Percentiles rank a stretch among this genome's conserved stretches.
These are phyloP conservation scores for Dryobates pubescens DNA, from an alignment of 2,797 vertebrate genomes.

Conservation along the genomic window DNA sequence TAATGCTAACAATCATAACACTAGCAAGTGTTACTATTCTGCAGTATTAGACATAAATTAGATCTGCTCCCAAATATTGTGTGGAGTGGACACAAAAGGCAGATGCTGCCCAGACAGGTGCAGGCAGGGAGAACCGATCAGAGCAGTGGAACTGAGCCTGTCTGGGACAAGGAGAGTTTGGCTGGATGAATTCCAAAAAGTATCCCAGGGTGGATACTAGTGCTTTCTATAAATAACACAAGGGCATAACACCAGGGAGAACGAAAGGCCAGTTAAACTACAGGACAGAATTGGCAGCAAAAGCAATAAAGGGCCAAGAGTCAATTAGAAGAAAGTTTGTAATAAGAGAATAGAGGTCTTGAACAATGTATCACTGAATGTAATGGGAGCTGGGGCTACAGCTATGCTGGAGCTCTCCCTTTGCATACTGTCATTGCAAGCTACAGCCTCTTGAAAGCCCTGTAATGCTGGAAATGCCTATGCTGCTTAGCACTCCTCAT, in stretches of 20 bases:
- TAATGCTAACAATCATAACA: neutral
- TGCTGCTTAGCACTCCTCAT: neutral
- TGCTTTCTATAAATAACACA: slow-evolving; percentile 62
- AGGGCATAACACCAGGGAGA: slow-evolving; percentile 31
- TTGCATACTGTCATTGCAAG: neutral
- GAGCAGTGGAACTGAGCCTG: neutral
- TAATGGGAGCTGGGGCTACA: neutral
- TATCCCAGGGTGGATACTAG: slow-evolving; percentile 3
- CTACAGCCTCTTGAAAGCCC: neutral
- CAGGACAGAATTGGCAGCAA: neutral
- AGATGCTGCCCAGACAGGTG: neutral
- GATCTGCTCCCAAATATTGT: neutral
- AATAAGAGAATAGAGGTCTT: neutral
- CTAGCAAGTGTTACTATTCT: neutral
- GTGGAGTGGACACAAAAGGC: neutral
- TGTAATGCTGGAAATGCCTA: neutral
- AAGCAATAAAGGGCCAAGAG: slow-evolving; percentile 1
- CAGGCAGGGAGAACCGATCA: neutral
- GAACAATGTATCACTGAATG: neutral
- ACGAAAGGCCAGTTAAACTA: neutral
- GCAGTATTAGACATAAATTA: neutral
- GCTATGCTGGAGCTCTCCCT: neutral
- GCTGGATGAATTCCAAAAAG: neutral
- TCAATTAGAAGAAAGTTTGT: neutral
- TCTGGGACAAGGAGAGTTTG: neutral